Evolutionary conservation across 2,113 vertebrate genomes (phyloP), one percentile per base, ranked within the genome.

Genomic region (Myrmecobius fasciatus): DNA sequence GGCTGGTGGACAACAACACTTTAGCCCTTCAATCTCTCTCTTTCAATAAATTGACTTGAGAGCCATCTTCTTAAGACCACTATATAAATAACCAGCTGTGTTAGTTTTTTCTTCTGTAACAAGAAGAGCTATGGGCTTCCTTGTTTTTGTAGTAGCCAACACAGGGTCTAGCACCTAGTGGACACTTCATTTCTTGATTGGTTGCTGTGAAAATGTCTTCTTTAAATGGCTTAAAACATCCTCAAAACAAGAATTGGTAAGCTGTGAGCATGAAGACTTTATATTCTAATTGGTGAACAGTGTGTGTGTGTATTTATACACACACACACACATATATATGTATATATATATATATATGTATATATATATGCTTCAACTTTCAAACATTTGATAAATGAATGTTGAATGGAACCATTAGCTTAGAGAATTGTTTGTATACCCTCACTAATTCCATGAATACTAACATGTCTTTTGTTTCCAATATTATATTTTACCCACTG

Each of bases 331-430:
- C n/a, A n/a, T n/a, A n/a, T n/a, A 10, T 51, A 10, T 51, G 49
- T 49, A 8, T 51, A 10, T 51, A 10, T 48, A 6, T 48, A 6
- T 48, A 6, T 48, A 6, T 48, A 6, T 48, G 48, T 48, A 6
- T 48, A 53, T 0, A 91, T 75, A 89, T 46, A 47, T 88, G 47
- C 17, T 92, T 95, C 52, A 91, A 36, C 53, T 93, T 92, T 12
- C n/a, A 60, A 90, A 46, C 52, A 89, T 75, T 43, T 91, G 47
- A 48, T 90, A 92, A 91, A 83, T 93, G 90, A 96, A 53, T 96
- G 92, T 26, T 93, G 95, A 91, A 95, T 91, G 54, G 92, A 91
- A 91, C 60, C 28, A 88, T 92, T 28, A 91, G 43, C 93, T 89
- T 89, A n/a, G 48, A 90, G 47, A 88, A 67, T 67, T 48, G 49